Conservation (phyloP, 2,888 invertebrate species). For the Melolontha melolontha region DNA sequence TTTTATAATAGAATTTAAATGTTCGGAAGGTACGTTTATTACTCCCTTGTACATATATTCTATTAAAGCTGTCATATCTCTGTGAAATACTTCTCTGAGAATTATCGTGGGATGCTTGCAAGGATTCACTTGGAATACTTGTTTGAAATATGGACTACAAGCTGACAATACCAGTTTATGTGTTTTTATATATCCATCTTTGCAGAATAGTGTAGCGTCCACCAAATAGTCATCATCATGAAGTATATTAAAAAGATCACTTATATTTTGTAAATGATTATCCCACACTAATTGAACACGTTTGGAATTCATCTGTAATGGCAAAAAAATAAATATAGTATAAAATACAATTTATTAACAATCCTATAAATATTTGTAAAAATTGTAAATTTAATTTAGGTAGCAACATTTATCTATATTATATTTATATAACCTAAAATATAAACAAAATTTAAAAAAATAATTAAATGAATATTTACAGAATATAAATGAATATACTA, state of each 20-base stretch:
- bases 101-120: slow-evolving; percentile 81
- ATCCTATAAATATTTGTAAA: no score
- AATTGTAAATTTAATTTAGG: no score
- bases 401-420: background rate
- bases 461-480: background rate
- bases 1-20: slow-evolving; percentile 74
- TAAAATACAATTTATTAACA: no score
- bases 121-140: slow-evolving; percentile 80
- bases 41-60: slow-evolving; percentile 81
- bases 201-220: slow-evolving; percentile 79
- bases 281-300: slow-evolving; percentile 80
- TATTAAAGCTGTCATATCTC: slow-evolving; percentile 75
- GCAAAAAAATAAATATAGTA: background rate
- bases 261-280: slow-evolving; percentile 79
- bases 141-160: slow-evolving; percentile 82
- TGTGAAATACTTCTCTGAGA: slow-evolving; percentile 74
- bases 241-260: slow-evolving; percentile 76
- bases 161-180: slow-evolving; percentile 81
- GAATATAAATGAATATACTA: background rate
- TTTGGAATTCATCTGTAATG: slow-evolving; percentile 70
- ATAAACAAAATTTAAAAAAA: background rate
- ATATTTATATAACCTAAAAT: slow-evolving; percentile 16
- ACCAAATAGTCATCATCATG: slow-evolving; percentile 78
- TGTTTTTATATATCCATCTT: slow-evolving; percentile 77
- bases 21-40: slow-evolving; percentile 75